These are phyloP conservation scores for Nothoprocta pentlandii DNA, from an alignment of 2,113 vertebrate species.

Conservation along the genomic window DNA sequence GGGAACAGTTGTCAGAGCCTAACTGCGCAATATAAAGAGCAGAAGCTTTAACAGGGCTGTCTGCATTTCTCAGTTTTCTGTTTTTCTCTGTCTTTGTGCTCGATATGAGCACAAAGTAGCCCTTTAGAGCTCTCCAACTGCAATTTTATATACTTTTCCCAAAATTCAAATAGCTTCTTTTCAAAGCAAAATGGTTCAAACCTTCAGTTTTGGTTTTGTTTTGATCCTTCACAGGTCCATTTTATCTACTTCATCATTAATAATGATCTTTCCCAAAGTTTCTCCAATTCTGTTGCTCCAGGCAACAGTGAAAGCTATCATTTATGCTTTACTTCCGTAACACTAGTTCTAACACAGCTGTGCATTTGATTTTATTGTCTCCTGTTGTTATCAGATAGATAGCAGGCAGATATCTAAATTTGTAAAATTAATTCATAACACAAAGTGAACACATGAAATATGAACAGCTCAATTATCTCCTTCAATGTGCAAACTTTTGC, in stretches of 20 bases:
- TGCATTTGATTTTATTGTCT: background rate
- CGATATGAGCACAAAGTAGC: background rate
- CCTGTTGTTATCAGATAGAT: background rate
- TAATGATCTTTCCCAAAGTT: background rate
- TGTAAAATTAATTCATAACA: conserved; percentile 19
- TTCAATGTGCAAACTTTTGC: background rate
- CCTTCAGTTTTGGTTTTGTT: background rate
- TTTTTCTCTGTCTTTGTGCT: background rate
- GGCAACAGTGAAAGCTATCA: background rate
- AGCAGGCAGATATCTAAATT: background rate
- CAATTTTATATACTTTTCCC: background rate
- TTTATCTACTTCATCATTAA: background rate
- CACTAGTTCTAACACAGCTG: background rate
- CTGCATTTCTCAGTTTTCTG: background rate
- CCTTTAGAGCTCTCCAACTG: background rate
- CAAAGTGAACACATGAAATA: background rate
- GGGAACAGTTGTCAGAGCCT: accelerated
- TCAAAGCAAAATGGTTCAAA: background rate
- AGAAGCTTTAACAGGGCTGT: background rate
- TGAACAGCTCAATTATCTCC: background rate
- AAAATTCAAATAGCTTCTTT: background rate
- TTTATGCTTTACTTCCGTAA: background rate
- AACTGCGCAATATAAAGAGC: accelerated
- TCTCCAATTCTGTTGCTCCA: background rate
- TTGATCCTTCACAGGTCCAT: background rate